Base-by-base conservation (phyloP, 2,113 vertebrate species). In the Crotalus horridus region DNA sequence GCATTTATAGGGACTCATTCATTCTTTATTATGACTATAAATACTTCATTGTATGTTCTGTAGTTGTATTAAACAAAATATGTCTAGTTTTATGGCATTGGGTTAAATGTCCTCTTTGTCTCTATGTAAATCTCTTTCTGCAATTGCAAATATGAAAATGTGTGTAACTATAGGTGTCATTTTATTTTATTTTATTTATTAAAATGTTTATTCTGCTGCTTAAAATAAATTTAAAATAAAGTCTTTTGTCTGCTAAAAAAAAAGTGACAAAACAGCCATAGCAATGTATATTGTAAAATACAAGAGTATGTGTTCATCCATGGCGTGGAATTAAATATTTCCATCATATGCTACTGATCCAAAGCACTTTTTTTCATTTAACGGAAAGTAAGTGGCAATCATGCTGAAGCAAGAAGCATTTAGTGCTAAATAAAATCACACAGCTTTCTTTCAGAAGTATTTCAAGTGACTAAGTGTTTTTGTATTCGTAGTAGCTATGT, bases 1-100 rank as follows among this genome's bases (percentile, higher is more conserved):
- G 17, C 51, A 86, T 94, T 95, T 94, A 56, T 94, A 94, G 74
- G 87, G 59, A 88, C 91, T 95, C 59, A 61, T 94, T 95, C 53
- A 69, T 95, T 93, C 86, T 61, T 95, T 95, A 93, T 85, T 53
- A 56, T 94, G 91, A 86, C 61, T 91, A 69, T 92, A 91, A 85
- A 59, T 93, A 69, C 51, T 89, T 86, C 89, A 55, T 89, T 81
- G 24, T 92, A 48, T 91, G 86, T 85, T 85, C 87, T 91, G 9
- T 94, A 55, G 46, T 96, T 93, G 69, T 2, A 1, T 92, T 94
- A 89, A 94, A 91, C 93, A 93, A 91, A 55, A 90, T 64, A 46
- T 12, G 86, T 93, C 29, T 0, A 91, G n/a, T n/a, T 87, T 46
- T 12, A 2, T 92, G 94, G 89, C 94, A 91, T 95, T 96, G 94